A percentile compares a stretch with the other conserved stretches of the same genome.
These are phyloP conservation scores for Drosophila orena DNA, from an alignment of 1,140 invertebrate genomes.

Conservation along the genomic window DNA sequence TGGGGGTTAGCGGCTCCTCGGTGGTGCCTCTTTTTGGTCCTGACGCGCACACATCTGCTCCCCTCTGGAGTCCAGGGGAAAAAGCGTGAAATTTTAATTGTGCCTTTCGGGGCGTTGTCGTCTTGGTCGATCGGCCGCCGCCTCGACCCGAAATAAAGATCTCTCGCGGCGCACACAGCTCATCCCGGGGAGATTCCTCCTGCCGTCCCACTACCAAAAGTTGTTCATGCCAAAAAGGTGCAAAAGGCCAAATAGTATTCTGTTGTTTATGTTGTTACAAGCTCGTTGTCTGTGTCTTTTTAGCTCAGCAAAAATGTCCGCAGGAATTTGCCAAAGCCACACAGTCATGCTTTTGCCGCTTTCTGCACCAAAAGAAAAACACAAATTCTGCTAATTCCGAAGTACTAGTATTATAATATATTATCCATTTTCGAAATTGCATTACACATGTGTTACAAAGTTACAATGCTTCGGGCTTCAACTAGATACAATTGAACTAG, in stretches of 20 bases:
- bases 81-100: slow-evolving; percentile 82
- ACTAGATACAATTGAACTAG: too few species aligned
- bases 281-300: slow-evolving; percentile 68
- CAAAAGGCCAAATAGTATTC: slow-evolving; percentile 81
- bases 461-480: too few species aligned
- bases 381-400: too few species aligned
- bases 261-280: slow-evolving; percentile 82
- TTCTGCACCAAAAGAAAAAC: background rate
- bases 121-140: slow-evolving; percentile 45
- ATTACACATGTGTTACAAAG: too few species aligned
- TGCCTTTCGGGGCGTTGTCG: slow-evolving; percentile 80
- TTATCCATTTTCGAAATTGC: too few species aligned
- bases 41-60: slow-evolving; percentile 12
- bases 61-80: slow-evolving; percentile 14
- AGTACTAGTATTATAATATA: too few species aligned
- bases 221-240: slow-evolving; percentile 81
- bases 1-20: slow-evolving; percentile 22
- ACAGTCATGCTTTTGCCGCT: slow-evolving; percentile 26
- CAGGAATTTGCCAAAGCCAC: slow-evolving; percentile 49
- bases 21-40: slow-evolving; percentile 62
- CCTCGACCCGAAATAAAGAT: slow-evolving; percentile 78
- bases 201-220: slow-evolving; percentile 54
- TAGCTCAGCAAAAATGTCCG: slow-evolving; percentile 57
- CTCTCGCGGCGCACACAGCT: slow-evolving; percentile 67
- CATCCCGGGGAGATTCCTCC: slow-evolving; percentile 44